phyloP scores from a whole-genome alignment of 2,797 vertebrate species.

The Cheirogaleus major region DNA sequence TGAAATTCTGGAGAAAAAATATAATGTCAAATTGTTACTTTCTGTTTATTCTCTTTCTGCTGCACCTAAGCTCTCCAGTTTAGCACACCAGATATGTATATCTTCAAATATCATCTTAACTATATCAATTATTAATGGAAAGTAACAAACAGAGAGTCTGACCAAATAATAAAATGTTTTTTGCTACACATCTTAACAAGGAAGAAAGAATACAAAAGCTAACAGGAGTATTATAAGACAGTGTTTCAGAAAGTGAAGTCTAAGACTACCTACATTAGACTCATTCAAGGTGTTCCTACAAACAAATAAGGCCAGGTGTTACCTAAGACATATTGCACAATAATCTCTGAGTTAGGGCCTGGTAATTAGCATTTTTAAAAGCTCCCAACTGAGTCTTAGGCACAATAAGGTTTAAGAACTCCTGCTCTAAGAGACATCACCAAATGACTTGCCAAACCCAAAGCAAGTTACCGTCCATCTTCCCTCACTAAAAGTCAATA shows the following conservation, averaged over 20 bases:
- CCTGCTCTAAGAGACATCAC: background rate
- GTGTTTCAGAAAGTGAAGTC: background rate
- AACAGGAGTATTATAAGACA: background rate
- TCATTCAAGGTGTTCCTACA: background rate
- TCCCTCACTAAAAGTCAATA: background rate
- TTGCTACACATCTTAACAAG: background rate
- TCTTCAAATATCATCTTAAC: background rate
- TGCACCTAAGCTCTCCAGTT: background rate
- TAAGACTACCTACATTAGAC: background rate
- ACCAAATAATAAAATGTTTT: background rate
- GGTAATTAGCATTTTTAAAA: background rate
- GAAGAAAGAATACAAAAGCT: background rate
- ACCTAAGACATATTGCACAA: background rate
- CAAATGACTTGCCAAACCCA: background rate
- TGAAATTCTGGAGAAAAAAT: background rate
- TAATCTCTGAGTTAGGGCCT: background rate
- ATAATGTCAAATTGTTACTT: background rate
- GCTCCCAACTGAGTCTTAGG: background rate
- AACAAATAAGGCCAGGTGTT: background rate
- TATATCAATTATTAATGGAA: background rate
- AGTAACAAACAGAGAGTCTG: background rate
- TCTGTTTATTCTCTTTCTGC: background rate
- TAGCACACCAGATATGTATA: background rate
- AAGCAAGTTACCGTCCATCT: background rate
- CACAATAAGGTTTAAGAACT: background rate